A percentile compares a stretch with the other conserved stretches of the same genome.
Conservation (phyloP, 2,888 invertebrate species). For the Sinhomidia bicolor region DNA sequence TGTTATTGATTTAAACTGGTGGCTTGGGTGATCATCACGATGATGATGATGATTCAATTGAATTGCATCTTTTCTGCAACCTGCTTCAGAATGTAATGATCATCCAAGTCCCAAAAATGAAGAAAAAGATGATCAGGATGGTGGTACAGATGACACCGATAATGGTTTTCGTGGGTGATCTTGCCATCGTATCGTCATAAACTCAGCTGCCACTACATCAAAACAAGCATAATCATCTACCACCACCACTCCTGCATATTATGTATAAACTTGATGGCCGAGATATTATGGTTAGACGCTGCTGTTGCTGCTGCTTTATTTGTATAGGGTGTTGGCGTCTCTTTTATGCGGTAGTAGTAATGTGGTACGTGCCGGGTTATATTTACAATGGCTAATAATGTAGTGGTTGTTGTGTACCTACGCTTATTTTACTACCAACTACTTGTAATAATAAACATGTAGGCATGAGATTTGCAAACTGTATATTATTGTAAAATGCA, state of each 20-base stretch:
- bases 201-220: background rate
- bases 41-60: constrained; percentile 32
- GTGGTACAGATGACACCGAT: constrained; percentile 39
- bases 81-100: constrained; percentile 15
- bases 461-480: no score
- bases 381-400: background rate
- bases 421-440: no score
- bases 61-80: constrained; percentile 20
- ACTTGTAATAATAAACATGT: no score
- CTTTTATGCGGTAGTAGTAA: background rate
- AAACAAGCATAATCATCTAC: background rate
- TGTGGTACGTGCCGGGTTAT: background rate
- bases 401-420: no score
- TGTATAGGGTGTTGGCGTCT: background rate
- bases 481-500: background rate
- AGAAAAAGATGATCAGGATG: constrained; percentile 3
- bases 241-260: no score
- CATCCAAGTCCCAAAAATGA: no score
- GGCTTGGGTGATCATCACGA: background rate
- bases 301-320: background rate
- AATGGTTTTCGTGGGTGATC: constrained; percentile 39
- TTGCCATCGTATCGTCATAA: constrained; percentile 16
- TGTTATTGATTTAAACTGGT: constrained; percentile 41
- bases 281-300: no score
- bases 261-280: no score